Conservation (phyloP, 2,888 invertebrate genomes). For the Plagodis pulveraria region DNA sequence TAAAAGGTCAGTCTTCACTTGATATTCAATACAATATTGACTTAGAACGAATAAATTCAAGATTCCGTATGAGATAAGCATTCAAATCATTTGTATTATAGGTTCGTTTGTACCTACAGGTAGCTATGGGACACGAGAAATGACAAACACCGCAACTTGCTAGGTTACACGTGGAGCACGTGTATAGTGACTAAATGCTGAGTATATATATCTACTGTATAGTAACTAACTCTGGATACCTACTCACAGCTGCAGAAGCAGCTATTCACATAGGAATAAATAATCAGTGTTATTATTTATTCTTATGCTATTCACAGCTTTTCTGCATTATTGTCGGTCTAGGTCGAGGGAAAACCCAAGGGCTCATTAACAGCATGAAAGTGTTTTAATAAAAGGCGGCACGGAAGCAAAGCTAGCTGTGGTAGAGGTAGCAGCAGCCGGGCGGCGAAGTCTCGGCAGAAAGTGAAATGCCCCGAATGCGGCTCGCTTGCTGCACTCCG, state of each 20-base stretch:
- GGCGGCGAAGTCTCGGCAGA: constrained; percentile 7
- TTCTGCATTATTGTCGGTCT: constrained; percentile 12
- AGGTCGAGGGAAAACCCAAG: constrained; percentile 19
- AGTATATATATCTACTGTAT: no score
- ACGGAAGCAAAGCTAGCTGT: constrained; percentile 10
- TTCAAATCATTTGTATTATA: neutral
- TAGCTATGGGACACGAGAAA: constrained; percentile 1
- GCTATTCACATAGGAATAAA: neutral
- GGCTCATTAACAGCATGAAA: constrained; percentile 39
- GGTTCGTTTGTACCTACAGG: no score
- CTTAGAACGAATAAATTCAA: constrained; percentile 14
- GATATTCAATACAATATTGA: constrained; percentile 13
- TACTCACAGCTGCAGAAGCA: no score
- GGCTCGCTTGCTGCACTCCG: constrained; percentile 40
- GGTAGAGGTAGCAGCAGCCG: neutral
- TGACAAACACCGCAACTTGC: constrained; percentile 1
- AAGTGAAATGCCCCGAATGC: constrained; percentile 25
- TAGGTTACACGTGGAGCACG: constrained; percentile 1
- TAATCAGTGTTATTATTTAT: no score
- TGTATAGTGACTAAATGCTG: neutral
- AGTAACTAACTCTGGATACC: neutral
- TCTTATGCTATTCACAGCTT: neutral
- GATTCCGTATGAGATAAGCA: constrained; percentile 6
- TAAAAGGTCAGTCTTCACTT: constrained; percentile 16
- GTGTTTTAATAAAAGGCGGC: constrained; percentile 41